Evolutionary conservation across 1,140 invertebrate species (phyloP), one percentile per base, ranked within the genome.

Genomic region (Camponotus pennsylvanicus): DNA sequence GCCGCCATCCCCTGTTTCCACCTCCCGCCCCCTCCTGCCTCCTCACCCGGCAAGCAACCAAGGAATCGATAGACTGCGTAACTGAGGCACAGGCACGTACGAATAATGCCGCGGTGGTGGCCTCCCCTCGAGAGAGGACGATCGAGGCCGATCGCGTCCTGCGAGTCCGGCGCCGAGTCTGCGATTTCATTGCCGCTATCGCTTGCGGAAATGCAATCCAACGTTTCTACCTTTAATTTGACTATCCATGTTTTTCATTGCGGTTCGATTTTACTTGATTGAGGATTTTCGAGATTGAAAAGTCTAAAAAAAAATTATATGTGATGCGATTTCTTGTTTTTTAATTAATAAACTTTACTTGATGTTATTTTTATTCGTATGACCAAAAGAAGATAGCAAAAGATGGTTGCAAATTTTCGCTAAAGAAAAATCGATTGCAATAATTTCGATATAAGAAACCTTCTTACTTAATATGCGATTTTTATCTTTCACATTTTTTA

Each of bases 41-140:
- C 57, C 57, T 52, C 49, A 18, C 49, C 75, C 86, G 76, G 77
- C 89, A 77, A 82, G 82, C 89, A 79, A 85, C 86, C 87, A 91
- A 91, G 90, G 90, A 91, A 91, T 91, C 90, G 90, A 91, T 91
- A 91, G 90, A 90, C 90, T 88, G 88, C 90, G 90, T 91, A 91
- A 91, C 90, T 88, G 89, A 91, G 89, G 89, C 86, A 90, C 89
- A 86, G 82, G 90, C 90, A 91, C 90, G 90, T 91, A 91, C 90
- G 90, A 91, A 91, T 90, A 90, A 90, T 88, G 86, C 86, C 85
- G 63, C 64, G 75, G 40, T 61, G 85, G 86, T 73, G 49, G 89
- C 89, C 73, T 83, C 88, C 89, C 89, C 88, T 90, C 86, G 77
- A 80, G 64, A 67, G 76, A 88, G 83, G 71, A 88, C 89, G 89